Base-by-base conservation (phyloP, 2,113 vertebrate genomes). In the Phaetusa simplex region DNA sequence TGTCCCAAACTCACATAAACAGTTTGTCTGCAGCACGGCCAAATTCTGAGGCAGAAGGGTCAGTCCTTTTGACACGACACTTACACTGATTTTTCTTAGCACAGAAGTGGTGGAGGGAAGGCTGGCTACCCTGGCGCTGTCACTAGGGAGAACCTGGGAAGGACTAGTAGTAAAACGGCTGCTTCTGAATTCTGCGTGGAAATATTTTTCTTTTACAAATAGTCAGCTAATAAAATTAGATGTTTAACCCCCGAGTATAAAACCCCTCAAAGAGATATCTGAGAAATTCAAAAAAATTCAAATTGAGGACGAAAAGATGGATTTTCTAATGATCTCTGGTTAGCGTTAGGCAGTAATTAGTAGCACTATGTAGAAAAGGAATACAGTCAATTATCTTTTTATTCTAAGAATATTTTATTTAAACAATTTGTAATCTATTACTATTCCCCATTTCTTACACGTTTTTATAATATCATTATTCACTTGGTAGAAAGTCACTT, bases 201-300 rank as follows among this genome's bases (percentile, higher is more conserved):
- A 56, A 38, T 34, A 14, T 11, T 64, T 30, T 76, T 49, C 12
- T 18, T 40, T 22, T 12, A 4, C 7, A 62, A 74, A 32, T 6
- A 82, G 10, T 8, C n/a, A 86, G 8, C 8, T 50, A 69, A 38
- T 34, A 55, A 23, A 77, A 50, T 53, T 9, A 64, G 24, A 21
- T 22, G 6, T 4, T 26, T 69, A 38, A 70, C 15, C 4, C 12
- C 7, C 11, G 80, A 77, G 4, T 27, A n/a, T 29, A 49, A 79
- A 14, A 15, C 4, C 9, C 2, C 0, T 5, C 1, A 4, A 69
- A 58, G 1, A 80, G 80, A 11, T n/a, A 42, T 1, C 7, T 49
- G 11, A 82, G 12, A 74, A 71, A 53, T 19, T 3, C 6, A 12
- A 70, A 70, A 23, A 36, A 4, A 20, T 17, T 53, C 3, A 49